Evolutionary conservation across 2,797 vertebrate genomes (phyloP).

Genomic region (Tokudaia muenninki): DNA sequence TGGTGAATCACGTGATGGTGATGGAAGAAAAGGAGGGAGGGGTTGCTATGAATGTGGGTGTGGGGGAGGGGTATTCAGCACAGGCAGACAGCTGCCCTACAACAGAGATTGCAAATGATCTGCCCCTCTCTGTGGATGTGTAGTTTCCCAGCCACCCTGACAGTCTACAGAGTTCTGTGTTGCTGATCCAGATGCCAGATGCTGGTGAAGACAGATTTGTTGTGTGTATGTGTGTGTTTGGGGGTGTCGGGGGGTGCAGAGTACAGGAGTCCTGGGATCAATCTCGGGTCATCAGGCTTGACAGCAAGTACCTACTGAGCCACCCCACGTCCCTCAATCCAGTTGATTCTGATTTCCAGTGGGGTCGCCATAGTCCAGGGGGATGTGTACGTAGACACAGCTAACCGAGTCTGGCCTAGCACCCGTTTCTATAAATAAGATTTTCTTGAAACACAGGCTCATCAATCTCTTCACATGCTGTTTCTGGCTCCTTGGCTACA

Average conservation of each 20-base stretch:
- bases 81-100: background rate
- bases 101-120: background rate
- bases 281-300: background rate
- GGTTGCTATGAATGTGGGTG: background rate
- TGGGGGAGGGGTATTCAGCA: background rate
- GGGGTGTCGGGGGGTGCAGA: background rate
- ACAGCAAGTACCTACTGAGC: background rate
- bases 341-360: background rate
- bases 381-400: rapidly evolving
- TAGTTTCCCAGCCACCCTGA: background rate
- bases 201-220: background rate
- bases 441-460: background rate
- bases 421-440: background rate
- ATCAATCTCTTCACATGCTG: rapidly evolving
- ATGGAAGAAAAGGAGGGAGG: background rate
- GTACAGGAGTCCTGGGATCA: background rate
- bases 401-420: background rate
- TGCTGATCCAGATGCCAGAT: background rate
- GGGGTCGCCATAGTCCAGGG: background rate
- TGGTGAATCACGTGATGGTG: rapidly evolving
- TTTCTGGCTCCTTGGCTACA: background rate
- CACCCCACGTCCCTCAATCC: background rate
- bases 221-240: background rate
- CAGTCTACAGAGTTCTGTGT: too few species aligned
- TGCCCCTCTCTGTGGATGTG: too few species aligned